A percentile compares a stretch with the other conserved stretches of the same genome.
Conservation (phyloP, 2,113 vertebrate species). For the Perognathus longimembris region DNA sequence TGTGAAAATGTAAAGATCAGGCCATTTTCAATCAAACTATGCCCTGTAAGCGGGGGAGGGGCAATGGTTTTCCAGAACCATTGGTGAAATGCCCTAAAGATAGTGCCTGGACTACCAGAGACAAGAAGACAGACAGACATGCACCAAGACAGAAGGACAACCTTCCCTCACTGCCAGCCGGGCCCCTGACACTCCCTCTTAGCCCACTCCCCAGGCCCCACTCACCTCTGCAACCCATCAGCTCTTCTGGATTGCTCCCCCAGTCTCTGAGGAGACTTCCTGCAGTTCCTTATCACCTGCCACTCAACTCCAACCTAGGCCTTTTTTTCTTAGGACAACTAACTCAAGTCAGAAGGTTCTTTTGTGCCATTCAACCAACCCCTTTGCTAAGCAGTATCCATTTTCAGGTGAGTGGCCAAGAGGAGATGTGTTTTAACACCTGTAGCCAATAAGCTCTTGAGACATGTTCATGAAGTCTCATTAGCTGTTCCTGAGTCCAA, state of each 20-base stretch:
- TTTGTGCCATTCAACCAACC: not conserved
- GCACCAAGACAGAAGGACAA: not conserved
- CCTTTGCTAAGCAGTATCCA: conserved; percentile 13
- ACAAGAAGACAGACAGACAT: not conserved
- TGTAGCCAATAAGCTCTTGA: not conserved
- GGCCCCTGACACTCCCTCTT: not conserved
- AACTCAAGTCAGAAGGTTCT: conserved; percentile 31
- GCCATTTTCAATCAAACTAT: not conserved
- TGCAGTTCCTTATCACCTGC: conserved; percentile 40
- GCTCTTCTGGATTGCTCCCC: not conserved
- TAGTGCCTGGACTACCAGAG: not conserved
- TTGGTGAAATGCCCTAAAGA: not conserved
- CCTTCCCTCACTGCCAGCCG: too few species aligned
- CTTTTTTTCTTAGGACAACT: not conserved
- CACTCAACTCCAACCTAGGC: conserved; percentile 27
- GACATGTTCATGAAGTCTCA: not conserved
- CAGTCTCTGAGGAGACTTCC: not conserved
- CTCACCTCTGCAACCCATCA: not conserved
- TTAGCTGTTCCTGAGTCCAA: conserved; percentile 20
- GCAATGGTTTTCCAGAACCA: too few species aligned
- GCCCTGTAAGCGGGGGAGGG: not conserved
- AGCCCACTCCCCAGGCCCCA: not conserved
- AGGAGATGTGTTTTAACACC: not conserved
- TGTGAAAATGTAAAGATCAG: not conserved
- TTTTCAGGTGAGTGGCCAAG: not conserved